Base-by-base conservation (phyloP, 2,797 vertebrate genomes). In the Danio choprae region DNA sequence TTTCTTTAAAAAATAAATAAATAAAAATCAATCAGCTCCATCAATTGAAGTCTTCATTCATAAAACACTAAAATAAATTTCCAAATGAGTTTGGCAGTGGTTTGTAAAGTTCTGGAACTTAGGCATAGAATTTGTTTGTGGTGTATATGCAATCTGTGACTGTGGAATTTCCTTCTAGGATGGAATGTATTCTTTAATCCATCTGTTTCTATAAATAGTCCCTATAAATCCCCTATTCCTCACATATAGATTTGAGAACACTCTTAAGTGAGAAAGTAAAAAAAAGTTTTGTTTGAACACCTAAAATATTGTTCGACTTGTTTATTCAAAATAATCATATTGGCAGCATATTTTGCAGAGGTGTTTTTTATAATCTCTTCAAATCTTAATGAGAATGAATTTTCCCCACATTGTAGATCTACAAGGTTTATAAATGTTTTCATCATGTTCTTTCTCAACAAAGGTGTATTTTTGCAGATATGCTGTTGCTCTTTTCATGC, bases 401-500 rank as follows among this genome's bases (percentile, higher is more conserved):
- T 40, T 71, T 53, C 41, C 38, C 22, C n/a, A 43, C n/a, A 43
- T 72, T 72, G 18, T 18, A 4, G 15, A 29, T 7, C 15, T 36
- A 22, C 6, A 0, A 5, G 67, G 9, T 38, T 53, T 38, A 7
- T 7, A 20, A 53, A 40, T 53, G 29, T n/a, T 51, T 22, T 65
- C 7, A 15, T 46, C 6, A 41, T 18, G 16, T 63, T 12, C 18
- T 29, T 65, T 65, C 2, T 29, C 0, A 7, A 48, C 40, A 58
- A 22, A 72, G 40, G 69, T 72, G 20, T 12, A 62, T 50, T 62
- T 60, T 74, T 43, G 10, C 7, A n/a, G 13, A 48, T 74, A 40
- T 18, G 15, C n/a, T 78, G 65, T 70, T 51, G 55, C 43, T 69
- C 40, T 59, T 50, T 78, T 29, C 22, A 59, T 50, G 55, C 56